Evolutionary conservation across 2,888 invertebrate species (phyloP).

Genomic region (Chalcis sispes): DNA sequence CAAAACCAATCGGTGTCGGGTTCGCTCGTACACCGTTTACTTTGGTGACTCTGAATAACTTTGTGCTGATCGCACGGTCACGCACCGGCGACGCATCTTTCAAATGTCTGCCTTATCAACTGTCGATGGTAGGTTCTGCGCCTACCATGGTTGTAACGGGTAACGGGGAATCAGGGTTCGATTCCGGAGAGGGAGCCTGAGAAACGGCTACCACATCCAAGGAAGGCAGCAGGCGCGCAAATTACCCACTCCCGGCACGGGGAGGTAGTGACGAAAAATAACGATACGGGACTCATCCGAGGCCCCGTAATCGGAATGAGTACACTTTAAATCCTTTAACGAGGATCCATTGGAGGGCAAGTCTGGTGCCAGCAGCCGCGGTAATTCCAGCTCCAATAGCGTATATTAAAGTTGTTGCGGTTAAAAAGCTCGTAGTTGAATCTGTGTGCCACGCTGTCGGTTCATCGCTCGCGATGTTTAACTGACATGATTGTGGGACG

Average conservation of each 20-base stretch:
- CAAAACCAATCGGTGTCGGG: no score
- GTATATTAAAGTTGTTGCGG: slow-evolving; percentile 80
- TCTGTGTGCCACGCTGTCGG: slow-evolving; percentile 18
- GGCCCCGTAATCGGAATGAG: slow-evolving; percentile 67
- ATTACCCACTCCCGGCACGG: slow-evolving; percentile 80
- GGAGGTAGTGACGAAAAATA: slow-evolving; percentile 83
- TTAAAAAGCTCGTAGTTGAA: slow-evolving; percentile 77
- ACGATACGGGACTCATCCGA: slow-evolving; percentile 79
- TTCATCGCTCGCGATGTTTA: slow-evolving; percentile 78
- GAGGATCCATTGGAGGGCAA: slow-evolving; percentile 81
- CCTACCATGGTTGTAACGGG: slow-evolving; percentile 78
- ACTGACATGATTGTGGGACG: no score
- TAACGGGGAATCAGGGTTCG: slow-evolving; percentile 87
- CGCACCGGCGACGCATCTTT: no score
- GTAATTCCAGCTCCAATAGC: slow-evolving; percentile 82
- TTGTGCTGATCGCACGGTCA: no score
- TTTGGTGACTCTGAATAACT: no score
- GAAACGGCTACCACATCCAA: slow-evolving; percentile 84
- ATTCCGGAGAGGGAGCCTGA: slow-evolving; percentile 85
- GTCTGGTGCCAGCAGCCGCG: slow-evolving; percentile 85
- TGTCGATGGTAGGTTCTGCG: slow-evolving; percentile 64
- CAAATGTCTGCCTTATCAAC: no score
- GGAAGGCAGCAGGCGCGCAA: slow-evolving; percentile 85
- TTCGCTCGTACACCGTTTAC: no score
- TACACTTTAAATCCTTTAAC: slow-evolving; percentile 59